These are phyloP conservation scores for Drosophila setosimentum DNA, from an alignment of 2,888 invertebrate genomes.

Conservation along the genomic window DNA sequence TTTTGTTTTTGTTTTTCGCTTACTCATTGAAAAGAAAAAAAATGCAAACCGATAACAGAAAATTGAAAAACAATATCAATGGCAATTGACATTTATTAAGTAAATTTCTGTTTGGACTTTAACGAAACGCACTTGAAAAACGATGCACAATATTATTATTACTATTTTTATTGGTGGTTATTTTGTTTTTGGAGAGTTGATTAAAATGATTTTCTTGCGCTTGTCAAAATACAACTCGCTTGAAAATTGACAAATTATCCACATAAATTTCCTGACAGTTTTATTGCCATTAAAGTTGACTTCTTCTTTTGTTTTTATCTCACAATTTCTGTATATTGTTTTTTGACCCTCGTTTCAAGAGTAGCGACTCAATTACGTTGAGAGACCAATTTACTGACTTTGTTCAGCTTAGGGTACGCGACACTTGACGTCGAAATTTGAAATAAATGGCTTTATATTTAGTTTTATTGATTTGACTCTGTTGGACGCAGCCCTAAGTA, in stretches of 20 bases:
- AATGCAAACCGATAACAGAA: background rate
- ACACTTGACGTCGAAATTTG: conserved; percentile 56
- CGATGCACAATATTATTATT: conserved; percentile 40
- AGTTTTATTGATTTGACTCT: conserved; percentile 43
- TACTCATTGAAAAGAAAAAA: conserved; percentile 30
- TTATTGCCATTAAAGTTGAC: conserved; percentile 57
- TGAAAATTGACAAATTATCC: conserved; percentile 73
- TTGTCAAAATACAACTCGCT: conserved; percentile 65
- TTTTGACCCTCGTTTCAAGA: conserved; percentile 26
- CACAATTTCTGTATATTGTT: background rate
- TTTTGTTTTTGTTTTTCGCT: conserved; percentile 37
- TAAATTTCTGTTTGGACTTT: conserved; percentile 23
- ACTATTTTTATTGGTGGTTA: conserved; percentile 6
- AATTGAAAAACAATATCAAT: conserved; percentile 19
- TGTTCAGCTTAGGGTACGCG: conserved; percentile 29
- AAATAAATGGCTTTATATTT: conserved; percentile 61
- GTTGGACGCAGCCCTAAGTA: conserved; percentile 13
- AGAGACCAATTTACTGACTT: conserved; percentile 60
- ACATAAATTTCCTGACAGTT: conserved; percentile 62
- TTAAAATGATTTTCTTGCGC: conserved; percentile 68
- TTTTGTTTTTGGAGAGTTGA: conserved; percentile 37
- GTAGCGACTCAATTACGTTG: conserved; percentile 63
- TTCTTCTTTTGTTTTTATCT: conserved; percentile 19
- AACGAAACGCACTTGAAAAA: conserved; percentile 62
- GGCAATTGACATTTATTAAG: conserved; percentile 76